phyloP scores from a whole-genome alignment of 2,888 invertebrate genomes.

The Lycaena phlaeas region DNA sequence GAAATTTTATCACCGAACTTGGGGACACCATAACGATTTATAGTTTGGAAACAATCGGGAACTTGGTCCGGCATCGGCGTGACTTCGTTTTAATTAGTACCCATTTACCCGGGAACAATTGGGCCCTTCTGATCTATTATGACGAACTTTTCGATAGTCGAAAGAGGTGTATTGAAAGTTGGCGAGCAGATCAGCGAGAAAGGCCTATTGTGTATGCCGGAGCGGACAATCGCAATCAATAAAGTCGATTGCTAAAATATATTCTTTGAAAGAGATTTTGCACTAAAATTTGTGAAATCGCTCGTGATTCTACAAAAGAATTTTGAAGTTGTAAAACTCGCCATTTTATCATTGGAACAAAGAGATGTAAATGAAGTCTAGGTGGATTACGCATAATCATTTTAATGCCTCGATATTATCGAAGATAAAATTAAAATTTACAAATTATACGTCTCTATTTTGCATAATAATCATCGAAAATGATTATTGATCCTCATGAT shows the following conservation, averaged over 20 bases:
- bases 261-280: conserved; percentile 2
- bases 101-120: conserved; percentile 71
- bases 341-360: no score
- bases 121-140: conserved; percentile 70
- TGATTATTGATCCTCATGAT: no score
- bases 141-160: conserved; percentile 68
- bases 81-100: conserved; percentile 74
- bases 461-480: no score
- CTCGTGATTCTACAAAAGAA: background rate
- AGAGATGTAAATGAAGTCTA: no score
- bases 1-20: background rate
- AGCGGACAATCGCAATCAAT: conserved; percentile 13
- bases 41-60: conserved; percentile 17
- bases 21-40: conserved; percentile 4
- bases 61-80: conserved; percentile 58
- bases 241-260: conserved; percentile 5
- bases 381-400: no score
- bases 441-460: no score
- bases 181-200: conserved; percentile 38
- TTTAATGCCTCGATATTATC: no score
- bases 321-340: background rate
- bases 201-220: conserved; percentile 36
- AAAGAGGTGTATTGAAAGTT: conserved; percentile 68
- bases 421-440: no score
- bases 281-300: background rate